A percentile compares a stretch with the other conserved stretches of the same genome.
Evolutionary conservation across 1,140 invertebrate species (phyloP).

Genomic region (Penaeus chinensis): DNA sequence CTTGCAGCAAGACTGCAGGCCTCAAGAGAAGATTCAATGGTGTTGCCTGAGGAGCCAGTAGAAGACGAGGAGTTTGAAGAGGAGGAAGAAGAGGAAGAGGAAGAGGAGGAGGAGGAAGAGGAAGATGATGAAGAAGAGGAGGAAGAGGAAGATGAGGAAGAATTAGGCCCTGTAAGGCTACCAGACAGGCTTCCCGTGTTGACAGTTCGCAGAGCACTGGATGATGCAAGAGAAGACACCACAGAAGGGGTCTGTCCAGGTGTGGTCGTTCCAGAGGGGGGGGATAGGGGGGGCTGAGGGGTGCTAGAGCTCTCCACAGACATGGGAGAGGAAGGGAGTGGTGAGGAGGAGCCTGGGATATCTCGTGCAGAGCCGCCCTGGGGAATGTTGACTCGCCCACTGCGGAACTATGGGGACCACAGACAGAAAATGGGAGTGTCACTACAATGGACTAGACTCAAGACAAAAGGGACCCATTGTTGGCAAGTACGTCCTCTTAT

Average conservation of each 20-base stretch:
- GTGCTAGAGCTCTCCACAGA: conserved; percentile 59
- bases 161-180: not conserved
- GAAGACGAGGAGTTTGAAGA: not conserved
- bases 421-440: conserved; percentile 49
- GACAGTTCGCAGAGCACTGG: conserved; percentile 38
- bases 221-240: conserved; percentile 29
- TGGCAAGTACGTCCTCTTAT: not conserved
- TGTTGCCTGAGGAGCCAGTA: conserved; percentile 13
- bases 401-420: conserved; percentile 56
- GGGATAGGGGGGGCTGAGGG: conserved; percentile 49
- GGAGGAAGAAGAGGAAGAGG: conserved; percentile 22
- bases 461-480: conserved; percentile 22
- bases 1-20: conserved; percentile 31
- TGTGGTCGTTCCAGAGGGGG: conserved; percentile 42
- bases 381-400: conserved; percentile 54
- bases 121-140: conserved; percentile 26
- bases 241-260: conserved; percentile 46
- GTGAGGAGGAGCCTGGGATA: conserved; percentile 46
- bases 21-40: conserved; percentile 35
- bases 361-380: conserved; percentile 56
- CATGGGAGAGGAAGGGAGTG: conserved; percentile 52
- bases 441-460: conserved; percentile 35
- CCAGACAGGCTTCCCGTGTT: conserved; percentile 38
- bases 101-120: conserved; percentile 13
- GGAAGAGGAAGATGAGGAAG: not conserved